Base-by-base conservation (phyloP, 2,888 invertebrate species). In the Apamea crenata region DNA sequence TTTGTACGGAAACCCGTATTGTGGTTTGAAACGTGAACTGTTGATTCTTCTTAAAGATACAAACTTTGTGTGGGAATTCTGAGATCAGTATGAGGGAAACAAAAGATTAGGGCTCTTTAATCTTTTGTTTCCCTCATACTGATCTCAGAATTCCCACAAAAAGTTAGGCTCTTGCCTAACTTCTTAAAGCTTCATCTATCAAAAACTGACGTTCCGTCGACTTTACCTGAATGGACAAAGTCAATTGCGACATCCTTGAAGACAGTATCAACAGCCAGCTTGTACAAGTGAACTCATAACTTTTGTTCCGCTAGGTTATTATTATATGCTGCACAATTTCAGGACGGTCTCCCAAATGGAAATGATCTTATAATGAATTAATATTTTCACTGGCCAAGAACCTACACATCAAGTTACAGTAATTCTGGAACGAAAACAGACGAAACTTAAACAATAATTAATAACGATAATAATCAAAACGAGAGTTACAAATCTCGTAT, bases 391-490 rank as follows among this genome's bases (percentile, higher is more conserved):
- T n/a, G 12, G 53, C 32, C 59, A 74, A 56, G n/a, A 65, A 44
- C 8, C n/a, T 29, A n/a, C 44, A 59, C 32, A 70, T 70, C 36
- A 47, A 44, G 18, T 29, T 44, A 29, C 53, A 67, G 32, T 16
- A 66, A 70, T 65, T 56, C 16, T 77, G 53, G 14, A 74, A 81
- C 66, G 73, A 65, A 78, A 83, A 70, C n/a, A 63, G 47, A 77
- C 74, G 14, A 80, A 75, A 86, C n/a, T 56, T 68, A 85, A 77
- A 77, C 61, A 29, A 76, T 61, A 2, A 89, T 81, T 82, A 84
- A 87, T 87, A 80, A 83, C 47, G 14, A 47, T 47, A 47, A 40
- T 47, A 47, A 47, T 47, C 47, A 47, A 47, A 14, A 47, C 47
- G 44, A 44, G 44, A 44, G 44, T 44, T 44, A 8, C 44, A 44